phyloP scores from a whole-genome alignment of 2,888 invertebrate genomes.

The Mythimna pallens region DNA sequence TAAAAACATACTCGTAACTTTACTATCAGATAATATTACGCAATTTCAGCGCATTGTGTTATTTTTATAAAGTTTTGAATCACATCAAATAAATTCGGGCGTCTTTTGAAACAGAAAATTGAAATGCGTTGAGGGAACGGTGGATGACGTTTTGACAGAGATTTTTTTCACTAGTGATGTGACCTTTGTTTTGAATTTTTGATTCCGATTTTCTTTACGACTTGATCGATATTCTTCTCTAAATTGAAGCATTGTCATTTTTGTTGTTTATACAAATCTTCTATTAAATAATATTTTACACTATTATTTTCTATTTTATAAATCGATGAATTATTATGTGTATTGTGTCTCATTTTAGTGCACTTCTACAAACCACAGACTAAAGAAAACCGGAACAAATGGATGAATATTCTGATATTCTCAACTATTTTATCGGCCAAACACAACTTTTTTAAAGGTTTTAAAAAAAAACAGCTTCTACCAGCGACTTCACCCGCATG shows the following conservation, averaged over 20 bases:
- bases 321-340: neutral
- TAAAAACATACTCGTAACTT: conserved; percentile 79
- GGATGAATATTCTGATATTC: neutral
- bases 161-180: conserved; percentile 48
- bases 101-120: conserved; percentile 77
- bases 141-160: conserved; percentile 73
- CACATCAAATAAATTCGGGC: conserved; percentile 67
- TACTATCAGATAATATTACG: conserved; percentile 55
- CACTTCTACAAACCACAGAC: conserved; percentile 17
- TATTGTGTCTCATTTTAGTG: too few species aligned
- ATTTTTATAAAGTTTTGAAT: conserved; percentile 63
- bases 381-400: neutral
- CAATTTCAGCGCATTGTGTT: conserved; percentile 73
- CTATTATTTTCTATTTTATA: too few species aligned
- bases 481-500: too few species aligned
- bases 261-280: neutral
- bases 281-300: too few species aligned
- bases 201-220: neutral
- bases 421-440: neutral
- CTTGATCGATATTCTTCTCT: neutral
- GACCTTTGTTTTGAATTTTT: conserved; percentile 11
- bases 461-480: neutral
- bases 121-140: conserved; percentile 75
- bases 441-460: neutral
- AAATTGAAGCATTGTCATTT: neutral